Conservation (phyloP, 2,113 vertebrate species). For the Oryzias woworae region DNA sequence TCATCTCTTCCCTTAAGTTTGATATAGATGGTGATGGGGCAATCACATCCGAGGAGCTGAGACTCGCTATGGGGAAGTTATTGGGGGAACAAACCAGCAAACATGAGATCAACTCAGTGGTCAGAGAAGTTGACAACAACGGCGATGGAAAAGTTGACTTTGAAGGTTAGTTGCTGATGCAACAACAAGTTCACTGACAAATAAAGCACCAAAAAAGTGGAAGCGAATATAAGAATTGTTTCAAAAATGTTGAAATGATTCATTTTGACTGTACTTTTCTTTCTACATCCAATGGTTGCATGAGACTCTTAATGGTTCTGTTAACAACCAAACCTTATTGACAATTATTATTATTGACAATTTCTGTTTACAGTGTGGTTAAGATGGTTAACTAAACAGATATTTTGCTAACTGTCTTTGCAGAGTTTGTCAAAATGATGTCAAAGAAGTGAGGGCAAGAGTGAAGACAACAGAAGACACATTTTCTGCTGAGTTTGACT, state of each 20-base stretch:
- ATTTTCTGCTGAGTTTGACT: constrained; percentile 7
- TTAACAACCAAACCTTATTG: too few species aligned
- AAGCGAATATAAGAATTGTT: too few species aligned
- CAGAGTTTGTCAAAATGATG: constrained; percentile 83
- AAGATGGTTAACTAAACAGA: not conserved
- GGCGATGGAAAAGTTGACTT: constrained; percentile 88
- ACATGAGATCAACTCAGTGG: constrained; percentile 80
- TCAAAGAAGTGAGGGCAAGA: constrained; percentile 57
- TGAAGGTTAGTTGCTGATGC: constrained; percentile 81
- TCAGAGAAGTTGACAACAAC: constrained; percentile 82
- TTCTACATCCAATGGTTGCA: too few species aligned
- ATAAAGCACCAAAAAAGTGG: not conserved
- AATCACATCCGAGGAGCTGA: constrained; percentile 82
- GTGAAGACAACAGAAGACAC: not conserved
- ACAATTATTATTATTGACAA: too few species aligned
- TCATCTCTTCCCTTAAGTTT: constrained; percentile 69
- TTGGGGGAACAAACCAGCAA: constrained; percentile 78
- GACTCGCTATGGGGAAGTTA: constrained; percentile 79
- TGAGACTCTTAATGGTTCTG: too few species aligned
- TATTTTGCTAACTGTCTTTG: constrained; percentile 15
- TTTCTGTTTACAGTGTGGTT: too few species aligned
- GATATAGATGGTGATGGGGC: constrained; percentile 83
- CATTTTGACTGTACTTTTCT: too few species aligned
- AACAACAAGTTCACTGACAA: not conserved
- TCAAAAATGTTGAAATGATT: too few species aligned